These are phyloP conservation scores for Chaenogobius annularis DNA, from an alignment of 2,113 vertebrate species.

Conservation along the genomic window DNA sequence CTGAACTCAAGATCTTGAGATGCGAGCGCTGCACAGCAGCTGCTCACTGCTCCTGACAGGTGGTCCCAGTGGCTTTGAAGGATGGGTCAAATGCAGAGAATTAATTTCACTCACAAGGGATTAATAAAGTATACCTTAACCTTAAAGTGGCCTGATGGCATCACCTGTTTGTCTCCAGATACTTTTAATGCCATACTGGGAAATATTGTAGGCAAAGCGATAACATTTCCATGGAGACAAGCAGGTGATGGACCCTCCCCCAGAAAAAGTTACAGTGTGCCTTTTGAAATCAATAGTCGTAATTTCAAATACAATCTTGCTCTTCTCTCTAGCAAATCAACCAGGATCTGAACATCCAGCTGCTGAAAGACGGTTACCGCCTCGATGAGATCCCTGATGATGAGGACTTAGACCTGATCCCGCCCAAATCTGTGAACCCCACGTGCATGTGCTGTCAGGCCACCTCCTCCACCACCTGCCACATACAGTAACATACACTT, in stretches of 20 bases:
- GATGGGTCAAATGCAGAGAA: no score
- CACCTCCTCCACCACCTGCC: conserved; percentile 94
- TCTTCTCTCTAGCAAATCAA: conserved; percentile 90
- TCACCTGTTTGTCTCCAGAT: not conserved
- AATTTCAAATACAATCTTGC: not conserved
- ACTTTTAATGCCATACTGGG: not conserved
- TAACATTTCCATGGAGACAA: no score
- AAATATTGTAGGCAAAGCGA: not conserved
- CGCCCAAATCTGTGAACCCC: conserved; percentile 95
- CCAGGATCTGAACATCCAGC: conserved; percentile 98
- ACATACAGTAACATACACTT: conserved; percentile 88
- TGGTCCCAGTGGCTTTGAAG: no score
- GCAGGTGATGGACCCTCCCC: not conserved
- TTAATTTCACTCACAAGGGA: no score
- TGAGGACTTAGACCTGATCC: conserved; percentile 96
- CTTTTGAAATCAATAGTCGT: not conserved
- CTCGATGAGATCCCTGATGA: conserved; percentile 97
- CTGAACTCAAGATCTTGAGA: no score
- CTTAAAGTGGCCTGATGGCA: not conserved
- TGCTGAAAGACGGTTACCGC: conserved; percentile 97
- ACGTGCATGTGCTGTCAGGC: conserved; percentile 99
- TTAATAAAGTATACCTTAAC: no score
- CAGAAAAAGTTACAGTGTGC: no score
- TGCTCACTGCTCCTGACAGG: no score
- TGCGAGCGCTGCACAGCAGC: no score